A percentile compares a stretch with the other conserved stretches of the same genome.
phyloP scores from a whole-genome alignment of 2,797 vertebrate genomes.

The Diplodus sargus region DNA sequence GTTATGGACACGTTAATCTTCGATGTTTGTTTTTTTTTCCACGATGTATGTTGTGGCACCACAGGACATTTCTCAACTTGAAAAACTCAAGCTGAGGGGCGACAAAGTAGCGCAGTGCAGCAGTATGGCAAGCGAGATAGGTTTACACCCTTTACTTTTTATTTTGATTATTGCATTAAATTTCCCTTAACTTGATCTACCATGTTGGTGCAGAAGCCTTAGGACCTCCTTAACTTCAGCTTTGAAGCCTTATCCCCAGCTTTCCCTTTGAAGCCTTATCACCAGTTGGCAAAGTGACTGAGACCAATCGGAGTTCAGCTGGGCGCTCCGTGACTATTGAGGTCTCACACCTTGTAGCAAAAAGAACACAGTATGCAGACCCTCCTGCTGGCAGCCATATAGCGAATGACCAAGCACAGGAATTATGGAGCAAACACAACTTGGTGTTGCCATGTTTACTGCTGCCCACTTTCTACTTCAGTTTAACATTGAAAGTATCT shows the following conservation, averaged over 20 bases:
- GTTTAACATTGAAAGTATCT: not conserved
- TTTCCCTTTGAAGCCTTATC: constrained; percentile 65
- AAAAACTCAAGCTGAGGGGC: constrained; percentile 1
- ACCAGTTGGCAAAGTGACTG: constrained; percentile 54
- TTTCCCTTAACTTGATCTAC: constrained; percentile 29
- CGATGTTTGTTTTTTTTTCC: not conserved
- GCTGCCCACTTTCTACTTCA: not conserved
- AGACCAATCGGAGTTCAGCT: constrained; percentile 48
- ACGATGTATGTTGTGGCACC: not conserved
- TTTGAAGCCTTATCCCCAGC: constrained; percentile 44
- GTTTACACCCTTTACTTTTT: constrained; percentile 23
- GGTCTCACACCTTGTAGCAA: constrained; percentile 39
- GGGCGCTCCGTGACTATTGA: constrained; percentile 14
- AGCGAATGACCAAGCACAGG: constrained; percentile 24
- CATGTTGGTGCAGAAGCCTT: constrained; percentile 31
- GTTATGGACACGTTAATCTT: not conserved
- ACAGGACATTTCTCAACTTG: not conserved
- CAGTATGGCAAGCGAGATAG: not conserved
- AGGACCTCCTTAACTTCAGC: constrained; percentile 42
- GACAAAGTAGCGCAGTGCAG: constrained; percentile 6
- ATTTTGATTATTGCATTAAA: constrained; percentile 45
- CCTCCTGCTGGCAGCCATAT: constrained; percentile 20
- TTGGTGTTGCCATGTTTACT: constrained; percentile 6
- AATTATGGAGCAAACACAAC: constrained; percentile 11
- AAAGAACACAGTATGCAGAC: constrained; percentile 27